Percentiles rank a stretch among this genome's conserved stretches.
Evolutionary conservation across 2,888 invertebrate species (phyloP).

Genomic region (Tortrix viridana): DNA sequence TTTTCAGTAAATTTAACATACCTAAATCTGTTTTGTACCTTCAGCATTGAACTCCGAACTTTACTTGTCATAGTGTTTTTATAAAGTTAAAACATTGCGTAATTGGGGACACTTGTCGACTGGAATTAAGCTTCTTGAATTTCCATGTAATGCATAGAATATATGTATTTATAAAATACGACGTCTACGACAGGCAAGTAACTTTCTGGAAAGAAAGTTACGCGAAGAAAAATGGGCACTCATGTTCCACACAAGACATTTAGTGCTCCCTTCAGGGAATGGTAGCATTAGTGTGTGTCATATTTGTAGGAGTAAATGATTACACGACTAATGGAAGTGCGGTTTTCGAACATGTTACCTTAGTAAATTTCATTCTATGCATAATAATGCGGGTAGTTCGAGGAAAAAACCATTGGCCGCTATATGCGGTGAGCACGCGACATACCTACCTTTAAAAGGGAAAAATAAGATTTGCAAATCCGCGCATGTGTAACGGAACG

Average conservation of each 20-base stretch:
- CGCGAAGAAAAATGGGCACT: not conserved
- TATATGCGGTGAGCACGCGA: slow-evolving; percentile 41
- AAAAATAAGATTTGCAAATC: slow-evolving; percentile 26
- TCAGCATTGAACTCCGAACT: not conserved
- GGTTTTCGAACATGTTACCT: slow-evolving; percentile 34
- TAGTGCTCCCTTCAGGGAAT: not conserved
- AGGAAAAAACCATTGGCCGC: slow-evolving; percentile 48
- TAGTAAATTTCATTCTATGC: slow-evolving; percentile 50
- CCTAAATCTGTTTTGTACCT: not conserved
- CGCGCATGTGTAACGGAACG: too few species aligned
- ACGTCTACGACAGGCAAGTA: too few species aligned
- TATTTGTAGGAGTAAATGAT: not conserved
- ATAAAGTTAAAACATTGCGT: too few species aligned
- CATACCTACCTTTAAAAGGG: slow-evolving; percentile 34
- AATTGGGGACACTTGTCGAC: too few species aligned
- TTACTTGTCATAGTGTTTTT: too few species aligned
- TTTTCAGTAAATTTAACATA: not conserved
- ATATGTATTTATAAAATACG: too few species aligned
- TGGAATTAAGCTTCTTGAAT: too few species aligned
- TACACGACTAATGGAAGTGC: slow-evolving; percentile 18
- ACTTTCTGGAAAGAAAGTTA: not conserved
- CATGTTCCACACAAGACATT: not conserved
- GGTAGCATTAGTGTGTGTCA: not conserved
- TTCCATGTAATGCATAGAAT: too few species aligned
- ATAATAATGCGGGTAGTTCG: slow-evolving; percentile 54